Evolutionary conservation across 2,113 vertebrate genomes (phyloP), one percentile per base, ranked within the genome.

Genomic region (Cercocebus atys): DNA sequence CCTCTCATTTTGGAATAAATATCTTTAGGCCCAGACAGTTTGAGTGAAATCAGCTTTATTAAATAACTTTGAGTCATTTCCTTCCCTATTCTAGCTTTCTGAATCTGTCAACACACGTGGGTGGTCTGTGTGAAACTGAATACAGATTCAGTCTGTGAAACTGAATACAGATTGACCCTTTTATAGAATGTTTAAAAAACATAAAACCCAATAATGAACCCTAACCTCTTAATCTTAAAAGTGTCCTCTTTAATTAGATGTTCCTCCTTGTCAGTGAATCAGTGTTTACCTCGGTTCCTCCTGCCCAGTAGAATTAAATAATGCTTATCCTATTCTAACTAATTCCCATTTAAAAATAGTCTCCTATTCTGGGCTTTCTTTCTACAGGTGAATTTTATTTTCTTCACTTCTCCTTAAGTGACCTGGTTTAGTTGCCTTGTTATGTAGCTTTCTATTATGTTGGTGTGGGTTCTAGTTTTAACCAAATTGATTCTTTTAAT

Each of bases 61-160:
- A 82, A 86, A 95, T 95, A 96, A 79, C 66, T 82, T 91, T 86
- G 86, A 97, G 75, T 96, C 94, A 94, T 85, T 93, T 96, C 87
- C 70, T 96, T 82, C 79, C 75, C 55, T 93, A 17, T 43, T 87
- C 83, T 88, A 16, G 47, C 35, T 59, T 92, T 95, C 78, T 66
- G 70, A 61, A 57, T 72, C 84, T 93, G 76, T 72, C 83, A 90
- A 35, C 59, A 78, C 50, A 30, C 0, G 18, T 92, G 93, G 68
- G 47, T 89, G 40, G 40, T 27, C 61, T 84, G 38, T 95, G 35
- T 76, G 72, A 92, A 92, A 87, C 20, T 40, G 68, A 97, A 96
- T 55, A 64, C 57, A 88, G 50, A 64, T 64, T 64, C 61, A 30
- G 61, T 64, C 66, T 95, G 35, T 78, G 72, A 92, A 92, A 88